Percentiles rank a stretch among this genome's conserved stretches.
These are phyloP conservation scores for Gryllus bimaculatus DNA, from an alignment of 1,140 invertebrate genomes.

Conservation along the genomic window DNA sequence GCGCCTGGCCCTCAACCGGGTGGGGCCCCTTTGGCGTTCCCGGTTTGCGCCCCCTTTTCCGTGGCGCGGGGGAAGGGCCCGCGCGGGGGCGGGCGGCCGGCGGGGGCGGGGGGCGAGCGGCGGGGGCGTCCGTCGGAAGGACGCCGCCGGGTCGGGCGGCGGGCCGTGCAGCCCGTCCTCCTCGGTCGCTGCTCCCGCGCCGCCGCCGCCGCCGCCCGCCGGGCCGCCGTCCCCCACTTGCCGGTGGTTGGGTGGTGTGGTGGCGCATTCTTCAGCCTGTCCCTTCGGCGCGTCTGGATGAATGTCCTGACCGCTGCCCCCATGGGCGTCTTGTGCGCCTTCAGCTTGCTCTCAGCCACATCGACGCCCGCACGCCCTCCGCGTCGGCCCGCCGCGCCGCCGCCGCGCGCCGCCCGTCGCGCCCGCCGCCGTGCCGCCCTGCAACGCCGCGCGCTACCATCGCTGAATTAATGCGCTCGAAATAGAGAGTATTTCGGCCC, in stretches of 20 bases:
- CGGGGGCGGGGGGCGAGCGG: too few species aligned
- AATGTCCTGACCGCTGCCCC: constrained; percentile 63
- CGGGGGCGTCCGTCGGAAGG: neutral
- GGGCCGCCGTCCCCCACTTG: neutral
- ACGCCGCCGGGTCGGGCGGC: neutral
- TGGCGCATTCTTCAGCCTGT: constrained; percentile 48
- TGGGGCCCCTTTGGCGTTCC: too few species aligned
- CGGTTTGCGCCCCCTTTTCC: too few species aligned
- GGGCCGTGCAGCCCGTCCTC: neutral
- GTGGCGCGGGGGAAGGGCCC: too few species aligned
- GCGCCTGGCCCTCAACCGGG: too few species aligned
- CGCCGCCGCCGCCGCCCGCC: too few species aligned
- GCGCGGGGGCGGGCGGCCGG: too few species aligned
- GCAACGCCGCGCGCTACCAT: constrained; percentile 29
- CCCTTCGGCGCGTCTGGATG: constrained; percentile 54
- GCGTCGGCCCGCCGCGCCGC: neutral
- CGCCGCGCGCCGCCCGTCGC: constrained; percentile 15
- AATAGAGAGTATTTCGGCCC: constrained; percentile 3
- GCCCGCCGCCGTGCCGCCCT: constrained; percentile 31
- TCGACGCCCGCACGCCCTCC: neutral
- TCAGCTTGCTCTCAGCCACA: constrained; percentile 20
- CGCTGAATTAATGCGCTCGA: constrained; percentile 15
- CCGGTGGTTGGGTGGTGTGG: too few species aligned
- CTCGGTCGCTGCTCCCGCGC: constrained; percentile 6
- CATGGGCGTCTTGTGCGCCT: constrained; percentile 49